phyloP scores from a whole-genome alignment of 2,113 vertebrate species.

The Catharus minimus region DNA sequence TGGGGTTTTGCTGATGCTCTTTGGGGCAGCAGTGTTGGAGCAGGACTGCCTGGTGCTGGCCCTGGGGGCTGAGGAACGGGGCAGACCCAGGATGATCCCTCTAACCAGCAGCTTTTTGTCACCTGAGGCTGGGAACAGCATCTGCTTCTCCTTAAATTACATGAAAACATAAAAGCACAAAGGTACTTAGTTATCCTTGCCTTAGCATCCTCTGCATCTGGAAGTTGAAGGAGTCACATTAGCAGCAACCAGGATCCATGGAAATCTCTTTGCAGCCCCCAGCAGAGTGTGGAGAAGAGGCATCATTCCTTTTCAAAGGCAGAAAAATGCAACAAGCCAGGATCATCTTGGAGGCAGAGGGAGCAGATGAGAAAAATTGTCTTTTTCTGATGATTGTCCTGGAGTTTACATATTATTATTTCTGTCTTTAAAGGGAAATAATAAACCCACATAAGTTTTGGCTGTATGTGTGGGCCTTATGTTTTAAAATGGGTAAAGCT shows the following conservation, averaged over 20 bases:
- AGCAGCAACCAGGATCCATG: accelerated
- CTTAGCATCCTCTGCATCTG: background rate
- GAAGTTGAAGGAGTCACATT: accelerated
- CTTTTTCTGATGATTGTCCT: background rate
- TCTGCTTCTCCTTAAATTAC: background rate
- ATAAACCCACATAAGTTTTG: background rate
- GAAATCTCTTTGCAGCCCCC: background rate
- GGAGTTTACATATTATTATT: background rate
- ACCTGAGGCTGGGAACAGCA: background rate
- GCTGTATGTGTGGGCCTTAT: accelerated
- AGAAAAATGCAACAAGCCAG: accelerated
- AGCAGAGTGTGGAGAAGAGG: accelerated
- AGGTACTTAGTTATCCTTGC: background rate
- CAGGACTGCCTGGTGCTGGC: accelerated
- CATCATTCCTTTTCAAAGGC: accelerated
- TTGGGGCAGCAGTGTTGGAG: background rate
- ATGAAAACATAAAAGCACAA: background rate
- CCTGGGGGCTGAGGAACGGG: accelerated
- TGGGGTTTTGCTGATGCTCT: background rate
- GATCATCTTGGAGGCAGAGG: background rate
- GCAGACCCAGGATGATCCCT: background rate
- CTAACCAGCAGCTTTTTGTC: background rate
- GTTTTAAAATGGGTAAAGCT: accelerated
- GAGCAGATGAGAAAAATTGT: background rate
- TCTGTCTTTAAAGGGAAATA: background rate